Percentiles rank a stretch among this genome's conserved stretches.
These are phyloP conservation scores for Lagopus leucura DNA, from an alignment of 2,113 vertebrate species.

Conservation along the genomic window DNA sequence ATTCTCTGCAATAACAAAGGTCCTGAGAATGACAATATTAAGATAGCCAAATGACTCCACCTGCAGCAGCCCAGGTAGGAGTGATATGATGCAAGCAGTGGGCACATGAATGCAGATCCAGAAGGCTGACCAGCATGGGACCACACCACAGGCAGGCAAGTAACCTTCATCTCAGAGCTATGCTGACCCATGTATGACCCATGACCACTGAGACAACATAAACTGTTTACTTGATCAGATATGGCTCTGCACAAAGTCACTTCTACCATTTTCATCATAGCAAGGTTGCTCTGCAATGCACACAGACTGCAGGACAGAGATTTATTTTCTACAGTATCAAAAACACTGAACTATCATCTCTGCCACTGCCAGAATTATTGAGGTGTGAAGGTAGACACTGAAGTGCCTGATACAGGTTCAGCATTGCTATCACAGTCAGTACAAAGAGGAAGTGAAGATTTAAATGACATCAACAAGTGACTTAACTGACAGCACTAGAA, in stretches of 20 bases:
- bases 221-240: background rate
- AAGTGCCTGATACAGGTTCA: background rate
- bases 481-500: background rate
- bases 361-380: background rate
- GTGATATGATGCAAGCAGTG: background rate
- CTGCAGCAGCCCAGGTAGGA: background rate
- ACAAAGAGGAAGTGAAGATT: background rate
- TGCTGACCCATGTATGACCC: accelerated
- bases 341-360: background rate
- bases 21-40: background rate
- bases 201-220: background rate
- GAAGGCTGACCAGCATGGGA: background rate
- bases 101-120: background rate
- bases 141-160: background rate
- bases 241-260: background rate
- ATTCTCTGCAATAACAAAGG: accelerated
- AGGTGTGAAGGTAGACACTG: background rate
- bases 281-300: background rate
- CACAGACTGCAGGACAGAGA: background rate
- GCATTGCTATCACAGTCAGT: background rate
- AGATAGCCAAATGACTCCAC: background rate
- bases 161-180: background rate
- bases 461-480: background rate
- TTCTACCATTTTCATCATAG: background rate
- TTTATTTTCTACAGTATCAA: background rate